Conservation (phyloP, 2,888 invertebrate species). For the Helleia helle region DNA sequence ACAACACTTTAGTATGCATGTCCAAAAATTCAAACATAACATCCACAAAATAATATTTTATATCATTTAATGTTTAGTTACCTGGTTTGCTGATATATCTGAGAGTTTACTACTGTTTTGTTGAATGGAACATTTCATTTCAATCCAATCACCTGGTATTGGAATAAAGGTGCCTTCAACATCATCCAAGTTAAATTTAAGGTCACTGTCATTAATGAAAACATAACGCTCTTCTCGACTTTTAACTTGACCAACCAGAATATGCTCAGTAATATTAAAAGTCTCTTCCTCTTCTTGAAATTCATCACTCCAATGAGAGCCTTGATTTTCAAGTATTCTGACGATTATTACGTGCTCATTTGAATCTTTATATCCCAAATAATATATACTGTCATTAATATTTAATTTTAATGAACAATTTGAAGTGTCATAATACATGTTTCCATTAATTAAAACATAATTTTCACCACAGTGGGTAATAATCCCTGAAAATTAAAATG, state of each 20-base stretch:
- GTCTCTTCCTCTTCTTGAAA: conserved; percentile 41
- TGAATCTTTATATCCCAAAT: conserved; percentile 64
- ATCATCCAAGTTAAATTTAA: conserved; percentile 76
- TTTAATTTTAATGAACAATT: conserved; percentile 41
- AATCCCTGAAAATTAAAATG: conserved; percentile 51
- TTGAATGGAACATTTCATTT: conserved; percentile 76
- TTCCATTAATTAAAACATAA: conserved; percentile 75
- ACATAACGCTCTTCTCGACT: conserved; percentile 43
- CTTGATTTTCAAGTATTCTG: conserved; percentile 70
- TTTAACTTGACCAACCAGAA: conserved; percentile 46
- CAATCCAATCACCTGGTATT: conserved; percentile 80
- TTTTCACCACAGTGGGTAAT: conserved; percentile 70
- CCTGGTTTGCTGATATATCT: conserved; percentile 57
- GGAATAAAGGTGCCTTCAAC: conserved; percentile 78
- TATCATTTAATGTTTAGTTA: too few species aligned
- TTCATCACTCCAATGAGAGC: conserved; percentile 63
- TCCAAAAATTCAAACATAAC: too few species aligned
- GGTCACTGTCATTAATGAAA: conserved; percentile 65
- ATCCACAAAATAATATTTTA: too few species aligned
- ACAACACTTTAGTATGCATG: too few species aligned
- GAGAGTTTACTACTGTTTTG: conserved; percentile 70
- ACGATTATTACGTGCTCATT: conserved; percentile 65
- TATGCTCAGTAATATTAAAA: conserved; percentile 45
- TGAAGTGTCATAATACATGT: conserved; percentile 65
- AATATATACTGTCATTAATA: conserved; percentile 71